Conservation (phyloP, 2,888 invertebrate species). For the Andrena bucephala region DNA sequence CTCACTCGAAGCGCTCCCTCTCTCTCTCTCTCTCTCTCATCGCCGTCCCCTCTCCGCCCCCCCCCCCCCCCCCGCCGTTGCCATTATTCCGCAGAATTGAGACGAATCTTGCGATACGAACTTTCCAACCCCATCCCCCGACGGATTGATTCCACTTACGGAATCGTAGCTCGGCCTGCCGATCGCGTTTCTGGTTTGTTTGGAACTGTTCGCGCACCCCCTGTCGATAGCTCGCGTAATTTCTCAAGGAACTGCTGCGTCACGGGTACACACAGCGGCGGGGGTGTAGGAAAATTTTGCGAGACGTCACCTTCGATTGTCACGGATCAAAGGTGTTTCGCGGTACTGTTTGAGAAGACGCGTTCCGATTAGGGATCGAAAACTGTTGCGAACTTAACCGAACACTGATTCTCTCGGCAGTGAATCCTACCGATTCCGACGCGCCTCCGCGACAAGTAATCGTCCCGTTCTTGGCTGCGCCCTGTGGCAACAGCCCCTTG, state of each 20-base stretch:
- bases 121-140: constrained; percentile 31
- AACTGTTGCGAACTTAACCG: no score
- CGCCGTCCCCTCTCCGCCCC: background rate
- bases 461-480: no score
- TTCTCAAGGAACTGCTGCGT: constrained; percentile 10
- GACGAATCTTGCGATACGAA: constrained; percentile 62
- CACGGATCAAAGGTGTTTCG: background rate
- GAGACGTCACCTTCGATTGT: constrained; percentile 12
- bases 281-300: background rate
- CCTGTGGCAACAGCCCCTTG: background rate
- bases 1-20: constrained; percentile 20
- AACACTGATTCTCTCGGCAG: no score
- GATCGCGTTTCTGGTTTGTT: constrained; percentile 28
- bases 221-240: constrained; percentile 2
- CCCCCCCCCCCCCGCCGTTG: constrained; percentile 17
- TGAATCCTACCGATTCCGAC: no score
- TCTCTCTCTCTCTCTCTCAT: background rate
- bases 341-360: background rate
- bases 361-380: no score
- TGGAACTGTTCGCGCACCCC: constrained; percentile 13
- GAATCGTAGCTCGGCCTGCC: constrained; percentile 10
- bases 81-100: constrained; percentile 66
- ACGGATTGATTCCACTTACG: constrained; percentile 47
- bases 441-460: no score
- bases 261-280: background rate